A percentile compares a stretch with the other conserved stretches of the same genome.
phyloP scores from a whole-genome alignment of 2,888 invertebrate species.

The Pardosa pseudoannulata region DNA sequence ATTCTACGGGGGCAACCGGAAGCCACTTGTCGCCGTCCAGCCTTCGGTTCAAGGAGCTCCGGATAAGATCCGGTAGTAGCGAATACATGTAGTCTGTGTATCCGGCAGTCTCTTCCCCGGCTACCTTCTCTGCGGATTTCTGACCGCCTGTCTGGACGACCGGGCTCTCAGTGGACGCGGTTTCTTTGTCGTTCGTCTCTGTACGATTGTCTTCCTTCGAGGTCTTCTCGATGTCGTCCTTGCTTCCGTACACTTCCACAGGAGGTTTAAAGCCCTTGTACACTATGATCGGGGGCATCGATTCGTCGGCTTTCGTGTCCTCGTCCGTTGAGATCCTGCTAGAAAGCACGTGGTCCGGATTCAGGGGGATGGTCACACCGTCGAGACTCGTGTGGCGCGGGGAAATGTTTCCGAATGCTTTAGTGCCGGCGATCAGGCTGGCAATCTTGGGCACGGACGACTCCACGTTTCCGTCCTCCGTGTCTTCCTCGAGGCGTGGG shows the following conservation, averaged over 20 bases:
- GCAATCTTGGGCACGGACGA: background rate
- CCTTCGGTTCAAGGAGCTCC: background rate
- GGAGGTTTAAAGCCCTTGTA: conserved; percentile 44
- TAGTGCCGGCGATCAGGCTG: background rate
- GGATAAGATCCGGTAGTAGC: conserved; percentile 33
- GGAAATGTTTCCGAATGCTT: background rate
- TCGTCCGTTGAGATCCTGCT: conserved; percentile 16
- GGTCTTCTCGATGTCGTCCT: conserved; percentile 33
- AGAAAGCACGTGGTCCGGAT: background rate
- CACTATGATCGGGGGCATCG: conserved; percentile 45
- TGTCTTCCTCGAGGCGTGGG: conserved; percentile 7
- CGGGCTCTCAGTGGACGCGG: background rate
- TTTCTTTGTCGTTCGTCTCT: background rate
- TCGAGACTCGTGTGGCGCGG: conserved; percentile 13
- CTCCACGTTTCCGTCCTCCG: no score
- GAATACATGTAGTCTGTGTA: conserved; percentile 39
- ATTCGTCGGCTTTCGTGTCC: background rate
- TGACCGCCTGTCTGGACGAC: background rate
- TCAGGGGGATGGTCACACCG: conserved; percentile 14
- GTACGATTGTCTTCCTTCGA: background rate
- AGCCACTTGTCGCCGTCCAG: conserved; percentile 17
- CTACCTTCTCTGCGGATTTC: background rate
- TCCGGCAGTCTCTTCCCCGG: background rate
- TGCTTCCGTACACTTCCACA: conserved; percentile 48
- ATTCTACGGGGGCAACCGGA: background rate